Conservation (phyloP, 2,797 vertebrate species). For the Cyprinodon diabolis region DNA sequence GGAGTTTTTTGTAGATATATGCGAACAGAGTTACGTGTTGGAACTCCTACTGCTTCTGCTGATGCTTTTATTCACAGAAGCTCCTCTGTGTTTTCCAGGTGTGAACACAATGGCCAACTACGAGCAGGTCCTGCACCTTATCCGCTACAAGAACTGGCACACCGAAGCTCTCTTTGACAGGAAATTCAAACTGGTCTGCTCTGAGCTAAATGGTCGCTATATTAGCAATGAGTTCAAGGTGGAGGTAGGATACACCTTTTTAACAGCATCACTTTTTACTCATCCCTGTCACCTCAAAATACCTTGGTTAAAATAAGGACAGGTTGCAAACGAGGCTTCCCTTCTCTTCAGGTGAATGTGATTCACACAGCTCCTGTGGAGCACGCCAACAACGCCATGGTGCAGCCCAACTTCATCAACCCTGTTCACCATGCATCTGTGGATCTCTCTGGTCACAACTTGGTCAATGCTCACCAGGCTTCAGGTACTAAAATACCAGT, state of each 20-base stretch:
- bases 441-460: constrained; percentile 95
- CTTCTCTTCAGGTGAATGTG: constrained; percentile 87
- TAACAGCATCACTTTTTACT: background rate
- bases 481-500: constrained; percentile 83
- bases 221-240: constrained; percentile 97
- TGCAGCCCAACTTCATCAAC: constrained; percentile 94
- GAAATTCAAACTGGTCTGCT: constrained; percentile 95
- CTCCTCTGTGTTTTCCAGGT: constrained; percentile 73
- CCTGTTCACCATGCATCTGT: constrained; percentile 92
- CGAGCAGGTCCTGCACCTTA: constrained; percentile 91
- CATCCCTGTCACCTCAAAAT: background rate
- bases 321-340: background rate
- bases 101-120: constrained; percentile 97
- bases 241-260: constrained; percentile 82
- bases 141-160: constrained; percentile 96
- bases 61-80: background rate
- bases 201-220: constrained; percentile 96
- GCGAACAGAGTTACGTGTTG: background rate
- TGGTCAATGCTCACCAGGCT: constrained; percentile 91
- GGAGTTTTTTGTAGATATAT: too few species aligned
- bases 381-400: constrained; percentile 90
- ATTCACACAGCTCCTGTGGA: constrained; percentile 94
- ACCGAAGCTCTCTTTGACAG: constrained; percentile 91
- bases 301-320: background rate
- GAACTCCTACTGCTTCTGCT: background rate